Evolutionary conservation across 2,797 vertebrate species (phyloP).

Genomic region (Serranus cabrilla): DNA sequence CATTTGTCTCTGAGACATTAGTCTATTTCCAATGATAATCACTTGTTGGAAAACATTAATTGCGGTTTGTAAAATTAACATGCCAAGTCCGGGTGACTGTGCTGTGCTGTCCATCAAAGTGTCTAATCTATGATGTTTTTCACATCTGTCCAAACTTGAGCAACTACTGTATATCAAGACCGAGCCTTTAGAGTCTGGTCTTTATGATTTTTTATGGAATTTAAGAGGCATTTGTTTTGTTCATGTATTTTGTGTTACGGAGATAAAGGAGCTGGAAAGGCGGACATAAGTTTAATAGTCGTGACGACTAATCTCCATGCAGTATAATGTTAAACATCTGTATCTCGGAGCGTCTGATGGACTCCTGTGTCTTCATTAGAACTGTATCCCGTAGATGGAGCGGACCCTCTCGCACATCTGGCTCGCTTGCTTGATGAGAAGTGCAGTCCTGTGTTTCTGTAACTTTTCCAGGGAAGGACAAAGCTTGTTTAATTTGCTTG

Average conservation of each 20-base stretch:
- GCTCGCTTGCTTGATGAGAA: conserved; percentile 62
- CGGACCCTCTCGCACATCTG: conserved; percentile 69
- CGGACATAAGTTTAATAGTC: conserved; percentile 7
- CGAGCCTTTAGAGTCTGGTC: neutral
- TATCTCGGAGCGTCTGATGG: conserved; percentile 44
- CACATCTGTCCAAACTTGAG: conserved; percentile 30
- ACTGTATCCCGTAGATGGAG: conserved; percentile 37
- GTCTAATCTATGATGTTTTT: conserved; percentile 21
- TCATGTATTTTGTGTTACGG: conserved; percentile 14
- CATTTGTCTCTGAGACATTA: conserved; percentile 49
- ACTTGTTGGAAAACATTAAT: conserved; percentile 32
- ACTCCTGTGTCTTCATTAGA: conserved; percentile 63
- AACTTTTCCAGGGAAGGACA: conserved; percentile 73
- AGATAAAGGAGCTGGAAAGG: conserved; percentile 22
- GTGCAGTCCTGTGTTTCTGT: conserved; percentile 63
- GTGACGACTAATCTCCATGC: conserved; percentile 18
- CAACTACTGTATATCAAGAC: conserved; percentile 16
- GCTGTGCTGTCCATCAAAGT: conserved; percentile 1
- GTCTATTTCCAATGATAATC: conserved; percentile 41
- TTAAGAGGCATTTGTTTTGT: neutral
- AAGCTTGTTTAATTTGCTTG: conserved; percentile 76
- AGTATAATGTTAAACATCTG: conserved; percentile 58
- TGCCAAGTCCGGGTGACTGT: neutral
- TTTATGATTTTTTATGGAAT: neutral
- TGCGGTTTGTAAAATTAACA: conserved; percentile 2